Conservation (phyloP, 2,797 vertebrate species). For the Tympanoctomys barrerae region DNA sequence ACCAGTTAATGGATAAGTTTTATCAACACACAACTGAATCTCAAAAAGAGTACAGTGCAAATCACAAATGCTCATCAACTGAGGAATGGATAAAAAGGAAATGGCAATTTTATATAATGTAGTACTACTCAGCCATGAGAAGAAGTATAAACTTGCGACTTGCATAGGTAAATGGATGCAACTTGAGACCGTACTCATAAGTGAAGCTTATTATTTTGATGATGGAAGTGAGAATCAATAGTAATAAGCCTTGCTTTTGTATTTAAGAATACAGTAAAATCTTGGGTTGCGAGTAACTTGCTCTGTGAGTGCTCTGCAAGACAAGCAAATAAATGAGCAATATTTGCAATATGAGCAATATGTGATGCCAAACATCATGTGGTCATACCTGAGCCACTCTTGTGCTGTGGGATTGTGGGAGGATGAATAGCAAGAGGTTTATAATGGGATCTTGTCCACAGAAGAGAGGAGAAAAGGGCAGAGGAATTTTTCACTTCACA, state of each 20-base stretch:
- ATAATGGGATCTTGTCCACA: not conserved
- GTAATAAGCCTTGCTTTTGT: not conserved
- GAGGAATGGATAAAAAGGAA: not conserved
- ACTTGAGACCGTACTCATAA: not conserved
- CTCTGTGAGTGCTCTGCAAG: not conserved
- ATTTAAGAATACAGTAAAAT: conserved; percentile 37
- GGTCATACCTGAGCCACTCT: not conserved
- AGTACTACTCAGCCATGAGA: not conserved
- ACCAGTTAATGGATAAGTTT: conserved; percentile 4
- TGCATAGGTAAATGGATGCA: not conserved
- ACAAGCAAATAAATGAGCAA: not conserved
- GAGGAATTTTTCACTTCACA: not conserved
- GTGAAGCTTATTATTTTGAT: not conserved
- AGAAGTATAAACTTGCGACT: not conserved
- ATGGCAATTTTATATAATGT: not conserved
- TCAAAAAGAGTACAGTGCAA: not conserved
- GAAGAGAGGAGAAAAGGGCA: not conserved
- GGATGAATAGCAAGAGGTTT: not conserved
- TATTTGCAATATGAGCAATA: not conserved
- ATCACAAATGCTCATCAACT: not conserved
- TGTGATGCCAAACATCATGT: not conserved
- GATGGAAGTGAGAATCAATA: not conserved
- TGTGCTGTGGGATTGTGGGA: not conserved
- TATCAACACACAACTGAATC: not conserved
- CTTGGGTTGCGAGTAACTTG: not conserved